Evolutionary conservation across 2,797 vertebrate genomes (phyloP), one percentile per base, ranked within the genome.

Genomic region (Enteromius mattozi): DNA sequence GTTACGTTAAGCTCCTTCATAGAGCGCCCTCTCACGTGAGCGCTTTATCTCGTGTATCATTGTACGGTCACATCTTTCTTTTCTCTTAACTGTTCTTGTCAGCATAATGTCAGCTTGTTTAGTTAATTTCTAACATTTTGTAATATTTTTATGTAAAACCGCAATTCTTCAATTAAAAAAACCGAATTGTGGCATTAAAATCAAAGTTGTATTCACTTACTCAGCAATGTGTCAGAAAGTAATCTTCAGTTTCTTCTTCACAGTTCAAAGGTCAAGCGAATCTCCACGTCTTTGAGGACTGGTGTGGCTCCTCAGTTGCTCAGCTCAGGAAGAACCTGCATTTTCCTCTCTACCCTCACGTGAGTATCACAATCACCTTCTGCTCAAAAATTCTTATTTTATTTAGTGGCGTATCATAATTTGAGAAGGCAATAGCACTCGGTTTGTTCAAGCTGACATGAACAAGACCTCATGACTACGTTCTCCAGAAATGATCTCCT

Each of bases 221-320:
- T 61, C 13, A 21, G 16, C 16, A 7, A 27, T 13, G 9, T 30
- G 42, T 72, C 2, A 17, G 24, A 30, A 72, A 75, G 30, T 54
- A 49, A 47, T 68, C 24, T n/a, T 66, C 42, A 8, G 5, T 49
- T 27, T 80, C 37, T 78, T 12, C 9, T 81, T 83, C 37, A 65
- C 96, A 99, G 98, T 97, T 95, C 92, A 97, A 97, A 87, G 97
- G 98, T 72, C 97, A 97, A 90, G 97, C 94, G 19, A 99, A 99
- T 93, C 94, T 99, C 85, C 98, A 99, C 0, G 98, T 99, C 85
- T 99, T 99, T 1, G 98, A 99, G 90, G 98, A 99, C 92, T 99
- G 98, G 98, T 99, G 98, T 0, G 98, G 98, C 0, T 96, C 97
- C 2, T 96, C 98, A 0, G 90, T 97, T 81, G 91, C 94, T 88